Evolutionary conservation across 2,888 invertebrate species (phyloP), one percentile per base, ranked within the genome.

Genomic region (Sycophila texana): DNA sequence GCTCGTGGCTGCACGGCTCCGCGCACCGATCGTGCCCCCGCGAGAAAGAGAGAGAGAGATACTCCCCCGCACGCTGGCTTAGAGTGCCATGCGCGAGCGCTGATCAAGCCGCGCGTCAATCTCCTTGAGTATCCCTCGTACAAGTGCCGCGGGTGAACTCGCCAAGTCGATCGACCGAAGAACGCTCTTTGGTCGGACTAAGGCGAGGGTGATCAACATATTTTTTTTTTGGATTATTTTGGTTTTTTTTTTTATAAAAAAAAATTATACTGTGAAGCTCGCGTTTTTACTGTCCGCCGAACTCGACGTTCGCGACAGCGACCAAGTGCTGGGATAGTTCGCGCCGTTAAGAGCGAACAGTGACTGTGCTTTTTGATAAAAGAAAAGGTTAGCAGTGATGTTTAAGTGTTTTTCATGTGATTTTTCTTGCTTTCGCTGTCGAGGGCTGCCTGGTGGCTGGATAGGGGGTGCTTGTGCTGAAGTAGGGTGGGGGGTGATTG

Each of bases 331-430:
- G 16, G n/a, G 4, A 4, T 39, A 39, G 39, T 60, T 60, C 39
- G 7, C n/a, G 12, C 12, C 13, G 5, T 7, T 10, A 39, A n/a
- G 63, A 39, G 18, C 63, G 63, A 63, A 63, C 39, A 63, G 63
- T 39, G 47, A 18, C 63, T 47, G 63, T 63, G 63, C 18, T 55
- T 49, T 12, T n/a, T 26, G 26, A 26, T 26, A 26, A 26, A 26
- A 14, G 5, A 66, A 60, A 71, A 71, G 71, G 71, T 71, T 58
- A 60, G 71, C 71, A 58, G 47, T 60, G 70, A 39, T 2, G 16
- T 68, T 18, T 18, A 55, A 55, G 67, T 68, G 67, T 16, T 30
- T 30, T 55, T 53, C 51, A 26, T 58, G 18, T 16, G 13, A 39
- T 39, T 39, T 39, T 39, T 39, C 39, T 39, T 39, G 39, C 39